Evolutionary conservation across 2,113 vertebrate genomes (phyloP).

Genomic region (Ranitomeya imitator): DNA sequence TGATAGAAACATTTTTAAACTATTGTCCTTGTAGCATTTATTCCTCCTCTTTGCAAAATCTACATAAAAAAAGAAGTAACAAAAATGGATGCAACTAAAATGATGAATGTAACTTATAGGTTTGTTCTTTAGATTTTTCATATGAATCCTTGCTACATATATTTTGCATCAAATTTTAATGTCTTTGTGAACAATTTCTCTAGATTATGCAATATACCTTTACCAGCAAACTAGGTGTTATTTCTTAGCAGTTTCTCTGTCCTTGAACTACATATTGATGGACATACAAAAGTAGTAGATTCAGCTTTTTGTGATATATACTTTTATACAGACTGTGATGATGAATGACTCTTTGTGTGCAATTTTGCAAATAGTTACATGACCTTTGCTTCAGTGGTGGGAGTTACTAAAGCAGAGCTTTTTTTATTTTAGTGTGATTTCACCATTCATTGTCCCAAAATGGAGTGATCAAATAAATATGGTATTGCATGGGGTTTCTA

Average conservation of each 20-base stretch:
- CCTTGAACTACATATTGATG: neutral
- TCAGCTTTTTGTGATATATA: neutral
- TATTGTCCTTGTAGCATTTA: no score
- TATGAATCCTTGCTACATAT: neutral
- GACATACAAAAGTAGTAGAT: neutral
- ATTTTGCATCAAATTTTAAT: neutral
- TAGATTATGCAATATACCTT: neutral
- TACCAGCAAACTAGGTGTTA: neutral
- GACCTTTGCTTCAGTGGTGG: slow-evolving; percentile 1
- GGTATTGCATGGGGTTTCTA: neutral
- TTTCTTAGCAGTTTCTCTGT: neutral
- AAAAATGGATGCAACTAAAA: no score
- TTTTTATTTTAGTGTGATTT: neutral
- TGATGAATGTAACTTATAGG: no score
- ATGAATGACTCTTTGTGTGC: neutral
- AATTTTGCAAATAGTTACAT: slow-evolving; percentile 4
- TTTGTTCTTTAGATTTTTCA: no score
- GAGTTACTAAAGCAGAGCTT: neutral
- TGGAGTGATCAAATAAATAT: neutral
- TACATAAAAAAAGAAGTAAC: no score
- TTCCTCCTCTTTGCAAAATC: no score
- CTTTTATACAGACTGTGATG: neutral
- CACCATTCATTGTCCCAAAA: neutral
- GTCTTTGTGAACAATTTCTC: neutral
- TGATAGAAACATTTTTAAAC: no score